Conservation (phyloP, 2,797 vertebrate species). For the Myotis myotis region DNA sequence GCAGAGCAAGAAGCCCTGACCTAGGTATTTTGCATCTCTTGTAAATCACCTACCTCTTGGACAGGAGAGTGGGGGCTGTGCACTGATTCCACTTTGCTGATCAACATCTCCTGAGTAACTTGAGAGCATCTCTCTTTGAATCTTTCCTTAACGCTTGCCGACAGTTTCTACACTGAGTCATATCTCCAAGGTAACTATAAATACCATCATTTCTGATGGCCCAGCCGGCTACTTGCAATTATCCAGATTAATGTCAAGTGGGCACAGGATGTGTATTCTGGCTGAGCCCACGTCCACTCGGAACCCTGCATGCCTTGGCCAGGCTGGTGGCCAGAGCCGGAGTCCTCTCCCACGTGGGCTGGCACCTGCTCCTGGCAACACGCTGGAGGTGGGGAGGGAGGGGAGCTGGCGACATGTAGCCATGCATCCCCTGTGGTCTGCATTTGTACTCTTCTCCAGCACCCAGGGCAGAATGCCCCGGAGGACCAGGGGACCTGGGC, state of each 20-base stretch:
- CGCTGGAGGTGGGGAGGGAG: rapidly evolving
- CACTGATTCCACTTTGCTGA: neutral
- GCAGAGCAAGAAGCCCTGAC: neutral
- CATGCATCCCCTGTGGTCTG: no score
- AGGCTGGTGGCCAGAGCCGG: neutral
- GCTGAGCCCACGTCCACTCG: neutral
- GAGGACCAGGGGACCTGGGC: neutral
- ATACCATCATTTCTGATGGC: neutral
- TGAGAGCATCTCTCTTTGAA: neutral
- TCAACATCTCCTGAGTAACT: neutral
- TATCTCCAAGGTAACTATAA: neutral
- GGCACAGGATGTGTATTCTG: neutral
- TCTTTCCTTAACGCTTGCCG: neutral
- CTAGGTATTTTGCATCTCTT: neutral
- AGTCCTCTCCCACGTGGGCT: neutral
- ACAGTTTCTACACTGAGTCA: neutral
- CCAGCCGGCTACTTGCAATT: neutral
- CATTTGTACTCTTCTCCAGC: neutral
- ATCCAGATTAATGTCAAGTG: neutral
- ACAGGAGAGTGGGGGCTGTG: neutral
- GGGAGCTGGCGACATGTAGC: no score
- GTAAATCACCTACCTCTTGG: neutral
- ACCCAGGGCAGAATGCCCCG: neutral
- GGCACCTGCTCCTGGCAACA: no score
- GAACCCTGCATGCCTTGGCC: neutral